phyloP scores from a whole-genome alignment of 2,113 vertebrate genomes.

The Eretmochelys imbricata region DNA sequence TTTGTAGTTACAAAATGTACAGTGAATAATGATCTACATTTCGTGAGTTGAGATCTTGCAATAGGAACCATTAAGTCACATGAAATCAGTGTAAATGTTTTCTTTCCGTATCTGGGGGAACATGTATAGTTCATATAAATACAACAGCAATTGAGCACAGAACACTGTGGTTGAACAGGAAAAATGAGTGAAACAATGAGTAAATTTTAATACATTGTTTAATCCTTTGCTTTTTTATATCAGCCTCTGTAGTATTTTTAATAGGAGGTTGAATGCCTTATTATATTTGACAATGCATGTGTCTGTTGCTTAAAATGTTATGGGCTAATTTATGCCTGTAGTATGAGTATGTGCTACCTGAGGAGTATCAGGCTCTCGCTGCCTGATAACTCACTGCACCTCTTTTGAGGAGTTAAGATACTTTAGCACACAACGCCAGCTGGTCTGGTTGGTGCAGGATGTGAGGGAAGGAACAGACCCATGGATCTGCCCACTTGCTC shows the following conservation, averaged over 20 bases:
- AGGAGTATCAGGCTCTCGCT: background rate
- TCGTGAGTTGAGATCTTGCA: constrained; percentile 26
- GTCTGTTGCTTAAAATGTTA: constrained; percentile 29
- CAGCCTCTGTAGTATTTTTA: constrained; percentile 42
- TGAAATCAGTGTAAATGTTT: background rate
- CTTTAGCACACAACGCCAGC: too few relatives aligned
- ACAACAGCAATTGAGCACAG: background rate
- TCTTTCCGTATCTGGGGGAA: background rate
- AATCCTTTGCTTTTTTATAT: background rate
- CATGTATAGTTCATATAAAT: constrained; percentile 28
- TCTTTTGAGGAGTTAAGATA: too few relatives aligned
- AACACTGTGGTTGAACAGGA: background rate
- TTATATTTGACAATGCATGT: constrained; percentile 31
- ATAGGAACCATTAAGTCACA: background rate
- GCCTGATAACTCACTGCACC: background rate
- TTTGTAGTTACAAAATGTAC: background rate
- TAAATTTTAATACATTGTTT: constrained; percentile 32
- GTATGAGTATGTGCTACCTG: background rate
- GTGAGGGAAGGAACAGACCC: background rate
- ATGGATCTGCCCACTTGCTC: background rate
- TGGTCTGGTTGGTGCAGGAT: background rate
- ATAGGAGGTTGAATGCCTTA: constrained; percentile 7
- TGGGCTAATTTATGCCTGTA: background rate
- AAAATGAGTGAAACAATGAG: constrained; percentile 50
- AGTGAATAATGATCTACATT: background rate